Evolutionary conservation across 1,140 invertebrate genomes (phyloP), one percentile per base, ranked within the genome.

Genomic region (Trichomalopsis sarcophagae): DNA sequence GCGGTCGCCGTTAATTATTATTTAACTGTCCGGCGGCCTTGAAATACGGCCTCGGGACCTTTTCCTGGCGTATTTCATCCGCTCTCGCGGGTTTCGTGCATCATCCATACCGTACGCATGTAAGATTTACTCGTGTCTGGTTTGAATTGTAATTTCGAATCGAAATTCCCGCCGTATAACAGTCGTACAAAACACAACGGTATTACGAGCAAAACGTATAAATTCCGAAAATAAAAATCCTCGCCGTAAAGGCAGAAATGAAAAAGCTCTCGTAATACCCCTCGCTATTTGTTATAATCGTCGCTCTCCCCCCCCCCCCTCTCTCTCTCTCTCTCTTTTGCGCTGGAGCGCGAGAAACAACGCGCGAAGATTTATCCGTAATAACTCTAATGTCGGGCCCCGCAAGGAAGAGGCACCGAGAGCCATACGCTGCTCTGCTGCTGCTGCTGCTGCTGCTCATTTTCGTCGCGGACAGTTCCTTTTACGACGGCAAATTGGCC

Each of bases 321-420:
- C 50, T 55, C 50, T 13, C 2, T 13, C 50, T 13, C 50, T 14
- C 13, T 33, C 33, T 33, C 33, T 33, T 4, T 50, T 14, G 47
- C 47, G 47, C 47, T 14, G 14, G 17, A 14, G 50, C 13, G 50
- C 13, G 50, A 55, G 50, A 55, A 21, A 55, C 13, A 55, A 21
- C 55, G 55, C 55, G 55, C 44, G 50, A 75, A 40, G 68, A 76
- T 83, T 83, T 83, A 83, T 83, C 75, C 81, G 81, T 83, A 75
- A 83, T 83, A 83, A 83, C 73, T 83, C 23, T n/a, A 75, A 76
- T 83, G 81, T 44, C 55, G 17, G 76, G 55, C 68, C 55, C 55
- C 55, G 55, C 55, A n/a, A 62, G 55, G 55, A 44, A 44, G 40
- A n/a, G 17, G 50, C 5, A 55, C 50, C 50, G 50, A 62, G 55